Evolutionary conservation across 1,140 invertebrate genomes (phyloP).

Genomic region (Apis laboriosa): DNA sequence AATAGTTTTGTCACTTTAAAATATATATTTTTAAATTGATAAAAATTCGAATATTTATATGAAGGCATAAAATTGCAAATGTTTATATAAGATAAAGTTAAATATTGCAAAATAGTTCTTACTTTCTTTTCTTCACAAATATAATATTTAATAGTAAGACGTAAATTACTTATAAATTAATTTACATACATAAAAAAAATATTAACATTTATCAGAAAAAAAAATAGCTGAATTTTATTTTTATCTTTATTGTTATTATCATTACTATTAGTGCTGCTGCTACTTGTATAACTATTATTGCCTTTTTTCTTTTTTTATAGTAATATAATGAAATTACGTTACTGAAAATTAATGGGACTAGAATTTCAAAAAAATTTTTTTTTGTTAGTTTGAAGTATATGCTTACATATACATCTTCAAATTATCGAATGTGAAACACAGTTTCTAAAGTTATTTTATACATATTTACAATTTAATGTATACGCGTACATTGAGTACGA

Average conservation of each 20-base stretch:
- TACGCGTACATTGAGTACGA: constrained; percentile 14
- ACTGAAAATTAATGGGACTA: constrained; percentile 28
- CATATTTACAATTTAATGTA: not conserved
- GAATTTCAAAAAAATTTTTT: constrained; percentile 18
- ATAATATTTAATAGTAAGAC: not conserved
- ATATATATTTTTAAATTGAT: not conserved
- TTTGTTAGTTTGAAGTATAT: not conserved
- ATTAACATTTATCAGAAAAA: not conserved
- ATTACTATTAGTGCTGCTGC: not conserved
- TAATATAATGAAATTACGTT: not conserved
- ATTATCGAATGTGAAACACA: constrained; percentile 3
- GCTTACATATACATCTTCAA: not conserved
- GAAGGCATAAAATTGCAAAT: not conserved
- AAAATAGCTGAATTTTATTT: not conserved
- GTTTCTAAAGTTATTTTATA: constrained; percentile 14
- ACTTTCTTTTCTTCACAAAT: not conserved
- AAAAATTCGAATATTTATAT: not conserved
- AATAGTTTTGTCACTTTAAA: not conserved
- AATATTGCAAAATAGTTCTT: too few relatives aligned
- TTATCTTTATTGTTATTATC: not conserved
- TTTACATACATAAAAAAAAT: not conserved
- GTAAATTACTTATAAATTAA: not conserved
- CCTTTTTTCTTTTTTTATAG: not conserved
- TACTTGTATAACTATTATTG: not conserved
- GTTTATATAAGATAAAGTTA: too few relatives aligned